Conservation (phyloP, 2,888 invertebrate species). For the Anthophora plumipes region DNA sequence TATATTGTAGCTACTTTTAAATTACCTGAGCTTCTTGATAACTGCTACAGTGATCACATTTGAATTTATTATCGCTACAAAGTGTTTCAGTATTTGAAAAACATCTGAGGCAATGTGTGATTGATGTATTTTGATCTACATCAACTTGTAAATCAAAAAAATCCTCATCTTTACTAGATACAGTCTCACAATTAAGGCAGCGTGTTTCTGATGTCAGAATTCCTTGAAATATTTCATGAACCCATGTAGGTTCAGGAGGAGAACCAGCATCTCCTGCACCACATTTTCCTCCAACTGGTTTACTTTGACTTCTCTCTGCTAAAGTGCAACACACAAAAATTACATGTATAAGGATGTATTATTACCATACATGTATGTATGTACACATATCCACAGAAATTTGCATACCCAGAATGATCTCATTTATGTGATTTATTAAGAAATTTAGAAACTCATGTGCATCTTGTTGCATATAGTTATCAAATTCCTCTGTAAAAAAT, state of each 20-base stretch:
- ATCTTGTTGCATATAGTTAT: constrained; percentile 99
- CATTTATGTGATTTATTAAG: constrained; percentile 98
- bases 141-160: constrained; percentile 99
- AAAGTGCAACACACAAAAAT: constrained; percentile 41
- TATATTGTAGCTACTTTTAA: background rate
- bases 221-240: constrained; percentile 99
- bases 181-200: constrained; percentile 99
- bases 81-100: constrained; percentile 99
- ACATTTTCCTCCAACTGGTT: constrained; percentile 85
- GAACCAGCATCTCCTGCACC: constrained; percentile 87
- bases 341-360: constrained; percentile 16
- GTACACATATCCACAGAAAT: constrained; percentile 2
- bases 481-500: constrained; percentile 94
- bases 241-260: constrained; percentile 97
- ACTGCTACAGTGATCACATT: constrained; percentile 99
- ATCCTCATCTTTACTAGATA: constrained; percentile 99
- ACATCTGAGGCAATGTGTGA: constrained; percentile 98
- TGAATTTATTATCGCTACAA: constrained; percentile 99
- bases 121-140: constrained; percentile 99
- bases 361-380: background rate
- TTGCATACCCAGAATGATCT: constrained; percentile 95
- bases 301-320: constrained; percentile 92
- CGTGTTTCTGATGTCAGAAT: constrained; percentile 99
- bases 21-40: constrained; percentile 97
- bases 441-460: constrained; percentile 99